Base-by-base conservation (phyloP, 2,888 invertebrate species). In the Tanytarsus gracilentus region DNA sequence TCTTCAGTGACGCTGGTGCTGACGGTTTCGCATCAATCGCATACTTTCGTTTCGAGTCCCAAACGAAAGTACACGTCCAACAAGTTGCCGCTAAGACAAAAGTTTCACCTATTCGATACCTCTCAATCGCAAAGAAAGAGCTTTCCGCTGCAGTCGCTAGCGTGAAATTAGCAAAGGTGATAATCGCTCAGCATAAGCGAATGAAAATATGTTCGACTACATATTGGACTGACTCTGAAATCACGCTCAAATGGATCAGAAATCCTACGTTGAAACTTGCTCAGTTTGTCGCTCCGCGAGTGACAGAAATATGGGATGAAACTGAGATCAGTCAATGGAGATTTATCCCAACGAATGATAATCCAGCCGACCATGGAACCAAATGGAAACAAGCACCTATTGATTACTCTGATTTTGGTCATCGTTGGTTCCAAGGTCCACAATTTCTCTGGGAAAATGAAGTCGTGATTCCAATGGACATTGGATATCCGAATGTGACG, bases 271-370 rank as follows among this genome's bases (percentile, higher is more conserved):
- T n/a, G n/a, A n/a, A n/a, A n/a, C n/a, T n/a, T n/a, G n/a, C n/a
- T n/a, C n/a, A n/a, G n/a, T n/a, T n/a, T n/a, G n/a, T n/a, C n/a
- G n/a, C n/a, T n/a, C n/a, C n/a, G n/a, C n/a, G n/a, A n/a, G n/a
- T n/a, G n/a, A n/a, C n/a, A n/a, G n/a, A n/a, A n/a, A n/a, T n/a
- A n/a, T n/a, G n/a, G n/a, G n/a, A n/a, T n/a, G n/a, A n/a, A n/a
- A n/a, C n/a, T n/a, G n/a, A n/a, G n/a, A n/a, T n/a, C n/a, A n/a
- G n/a, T n/a, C n/a, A 68, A 6, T 69, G 68, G 69, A 49, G 62
- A 26, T 68, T 67, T 61, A 62, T 69, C 5, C 66, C 67, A 4
- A 64, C 66, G 0, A 44, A 56, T 2, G 27, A 61, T 9, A 67
- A 66, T 53, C 61, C 63, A 3, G 66, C 66, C 1, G 65, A 66